Evolutionary conservation across 1,140 invertebrate species (phyloP).

Genomic region (Drosophila obscura): DNA sequence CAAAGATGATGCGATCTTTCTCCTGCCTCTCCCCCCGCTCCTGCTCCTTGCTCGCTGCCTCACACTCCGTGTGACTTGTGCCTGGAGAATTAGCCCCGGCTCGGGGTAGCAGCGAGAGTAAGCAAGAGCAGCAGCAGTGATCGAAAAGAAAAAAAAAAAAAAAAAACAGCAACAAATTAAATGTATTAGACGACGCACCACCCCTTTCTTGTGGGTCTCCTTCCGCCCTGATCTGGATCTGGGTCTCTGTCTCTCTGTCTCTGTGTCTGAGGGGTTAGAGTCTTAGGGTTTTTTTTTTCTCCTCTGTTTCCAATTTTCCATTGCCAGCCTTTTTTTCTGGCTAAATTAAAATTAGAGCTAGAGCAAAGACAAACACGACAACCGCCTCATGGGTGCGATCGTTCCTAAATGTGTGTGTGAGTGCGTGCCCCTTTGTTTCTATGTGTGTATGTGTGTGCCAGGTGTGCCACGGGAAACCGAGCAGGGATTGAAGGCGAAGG

Average conservation of each 20-base stretch:
- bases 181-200: constrained; percentile 73
- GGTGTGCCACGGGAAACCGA: constrained; percentile 39
- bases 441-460: constrained; percentile 46
- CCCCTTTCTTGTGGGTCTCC: constrained; percentile 65
- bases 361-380: constrained; percentile 67
- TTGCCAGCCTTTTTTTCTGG: constrained; percentile 13
- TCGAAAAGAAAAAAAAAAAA: constrained; percentile 39
- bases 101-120: constrained; percentile 35
- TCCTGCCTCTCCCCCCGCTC: not conserved
- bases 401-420: constrained; percentile 27
- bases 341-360: constrained; percentile 82
- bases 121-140: not conserved
- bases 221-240: constrained; percentile 31
- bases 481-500: constrained; percentile 9
- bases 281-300: constrained; percentile 27
- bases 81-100: constrained; percentile 64
- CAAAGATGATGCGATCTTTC: constrained; percentile 17
- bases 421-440: not conserved
- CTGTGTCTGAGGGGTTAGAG: constrained; percentile 45
- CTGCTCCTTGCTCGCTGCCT: constrained; percentile 1
- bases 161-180: constrained; percentile 78
- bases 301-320: constrained; percentile 9
- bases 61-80: constrained; percentile 55
- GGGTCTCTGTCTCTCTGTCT: constrained; percentile 9
- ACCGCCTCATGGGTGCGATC: constrained; percentile 60